A percentile compares a stretch with the other conserved stretches of the same genome.
phyloP scores from a whole-genome alignment of 2,113 vertebrate species.

The Globicephala melas region DNA sequence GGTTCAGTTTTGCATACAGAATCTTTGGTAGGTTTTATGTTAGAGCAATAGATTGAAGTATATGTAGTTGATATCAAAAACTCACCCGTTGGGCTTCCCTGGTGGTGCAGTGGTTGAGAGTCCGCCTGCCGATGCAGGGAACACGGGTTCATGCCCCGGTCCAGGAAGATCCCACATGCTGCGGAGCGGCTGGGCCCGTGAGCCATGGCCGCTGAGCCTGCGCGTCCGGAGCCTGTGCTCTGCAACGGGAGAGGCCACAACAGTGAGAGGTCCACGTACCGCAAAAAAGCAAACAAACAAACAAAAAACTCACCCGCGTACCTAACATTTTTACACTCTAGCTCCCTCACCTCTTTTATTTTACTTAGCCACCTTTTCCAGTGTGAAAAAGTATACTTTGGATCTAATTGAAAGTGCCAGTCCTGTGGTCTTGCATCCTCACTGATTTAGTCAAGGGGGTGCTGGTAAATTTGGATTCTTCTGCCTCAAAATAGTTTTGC shows the following conservation, averaged over 20 bases:
- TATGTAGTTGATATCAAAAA: neutral
- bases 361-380: neutral
- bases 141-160: too few relatives aligned
- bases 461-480: slow-evolving; percentile 30
- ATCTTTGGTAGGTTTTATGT: neutral
- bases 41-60: neutral
- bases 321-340: neutral
- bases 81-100: neutral
- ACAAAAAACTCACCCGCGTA: neutral
- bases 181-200: too few relatives aligned
- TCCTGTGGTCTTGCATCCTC: neutral
- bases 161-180: too few relatives aligned
- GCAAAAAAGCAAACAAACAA: too few relatives aligned
- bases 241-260: too few relatives aligned
- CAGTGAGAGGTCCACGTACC: too few relatives aligned
- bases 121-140: too few relatives aligned
- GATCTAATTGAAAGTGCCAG: neutral
- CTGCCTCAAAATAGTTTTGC: slow-evolving; percentile 48
- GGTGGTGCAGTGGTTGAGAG: too few relatives aligned
- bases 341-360: neutral
- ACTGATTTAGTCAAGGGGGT: neutral
- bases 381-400: neutral
- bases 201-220: too few relatives aligned
- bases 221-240: too few relatives aligned
- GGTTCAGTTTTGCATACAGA: neutral